These are phyloP conservation scores for Andrena chrysosceles DNA, from an alignment of 2,888 invertebrate genomes.

Conservation along the genomic window DNA sequence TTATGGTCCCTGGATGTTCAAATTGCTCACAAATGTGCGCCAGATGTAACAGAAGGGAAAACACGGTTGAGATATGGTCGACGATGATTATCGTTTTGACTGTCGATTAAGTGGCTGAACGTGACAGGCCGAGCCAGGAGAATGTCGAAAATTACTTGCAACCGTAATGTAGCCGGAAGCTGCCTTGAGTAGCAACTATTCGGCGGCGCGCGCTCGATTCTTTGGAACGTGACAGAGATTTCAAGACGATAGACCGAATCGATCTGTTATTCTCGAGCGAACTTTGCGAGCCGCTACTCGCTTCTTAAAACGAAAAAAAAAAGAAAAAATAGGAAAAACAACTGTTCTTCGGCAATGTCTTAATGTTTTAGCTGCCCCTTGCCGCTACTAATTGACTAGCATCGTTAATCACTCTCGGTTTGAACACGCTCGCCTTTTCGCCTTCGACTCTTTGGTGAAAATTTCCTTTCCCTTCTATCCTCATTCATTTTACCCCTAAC, in stretches of 20 bases:
- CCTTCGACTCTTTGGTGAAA: conserved; percentile 46
- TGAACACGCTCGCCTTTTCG: conserved; percentile 64
- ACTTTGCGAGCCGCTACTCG: conserved; percentile 24
- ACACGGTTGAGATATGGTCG: not conserved
- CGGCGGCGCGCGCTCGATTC: not conserved
- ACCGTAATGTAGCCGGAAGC: not conserved
- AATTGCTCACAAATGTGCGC: not conserved
- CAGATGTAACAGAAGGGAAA: not conserved
- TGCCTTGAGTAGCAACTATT: not conserved
- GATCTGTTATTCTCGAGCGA: not conserved
- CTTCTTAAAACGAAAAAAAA: conserved; percentile 1
- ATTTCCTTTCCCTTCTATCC: conserved; percentile 30
- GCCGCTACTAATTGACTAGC: conserved; percentile 84
- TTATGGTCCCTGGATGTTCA: no score
- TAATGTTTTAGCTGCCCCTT: conserved; percentile 67
- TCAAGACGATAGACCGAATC: conserved; percentile 11
- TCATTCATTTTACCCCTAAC: not conserved
- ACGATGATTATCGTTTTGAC: not conserved
- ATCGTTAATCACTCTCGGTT: conserved; percentile 83
- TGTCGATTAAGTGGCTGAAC: not conserved
- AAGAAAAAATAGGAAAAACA: not conserved
- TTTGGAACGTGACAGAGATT: conserved; percentile 1
- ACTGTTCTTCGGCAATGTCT: conserved; percentile 43
- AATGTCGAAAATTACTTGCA: not conserved
- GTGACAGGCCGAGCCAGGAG: not conserved